phyloP scores from a whole-genome alignment of 2,888 invertebrate genomes.

The Caenorhabditis doughertyi region DNA sequence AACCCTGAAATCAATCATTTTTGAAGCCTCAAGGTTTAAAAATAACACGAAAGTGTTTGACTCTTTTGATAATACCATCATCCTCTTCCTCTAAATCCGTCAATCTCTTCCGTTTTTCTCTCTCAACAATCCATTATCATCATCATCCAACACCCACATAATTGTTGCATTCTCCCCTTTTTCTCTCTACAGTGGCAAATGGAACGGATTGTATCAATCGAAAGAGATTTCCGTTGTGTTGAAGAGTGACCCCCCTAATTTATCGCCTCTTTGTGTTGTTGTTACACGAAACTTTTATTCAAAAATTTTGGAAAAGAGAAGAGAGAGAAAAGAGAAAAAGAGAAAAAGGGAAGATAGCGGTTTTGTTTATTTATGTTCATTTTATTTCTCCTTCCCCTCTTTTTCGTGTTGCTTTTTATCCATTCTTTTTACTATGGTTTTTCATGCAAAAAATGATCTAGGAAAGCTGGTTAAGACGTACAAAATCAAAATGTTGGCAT shows the following conservation, averaged over 20 bases:
- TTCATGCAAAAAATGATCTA: too few species aligned
- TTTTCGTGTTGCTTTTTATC: background rate
- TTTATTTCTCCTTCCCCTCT: slow-evolving; percentile 12
- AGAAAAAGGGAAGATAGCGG: background rate
- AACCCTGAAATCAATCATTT: too few species aligned
- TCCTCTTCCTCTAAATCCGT: slow-evolving; percentile 9
- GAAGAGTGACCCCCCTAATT: slow-evolving; percentile 32
- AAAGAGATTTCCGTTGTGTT: background rate
- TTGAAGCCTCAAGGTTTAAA: too few species aligned
- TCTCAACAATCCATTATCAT: slow-evolving; percentile 52
- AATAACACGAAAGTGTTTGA: background rate
- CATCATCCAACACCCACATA: slow-evolving; percentile 41
- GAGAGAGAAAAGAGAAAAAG: background rate
- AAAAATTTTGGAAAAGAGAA: slow-evolving; percentile 1
- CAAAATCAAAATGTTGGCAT: too few species aligned
- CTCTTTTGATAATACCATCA: background rate
- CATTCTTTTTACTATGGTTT: background rate
- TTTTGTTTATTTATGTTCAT: slow-evolving; percentile 46
- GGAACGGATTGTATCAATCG: slow-evolving; percentile 37
- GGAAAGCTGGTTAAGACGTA: too few species aligned
- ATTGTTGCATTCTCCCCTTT: slow-evolving; percentile 30
- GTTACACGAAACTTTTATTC: background rate
- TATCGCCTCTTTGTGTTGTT: slow-evolving; percentile 32
- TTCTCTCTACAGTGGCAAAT: background rate
- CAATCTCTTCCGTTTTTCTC: background rate